Conservation (phyloP, 1,140 invertebrate genomes). For the Cherax quadricarinatus region DNA sequence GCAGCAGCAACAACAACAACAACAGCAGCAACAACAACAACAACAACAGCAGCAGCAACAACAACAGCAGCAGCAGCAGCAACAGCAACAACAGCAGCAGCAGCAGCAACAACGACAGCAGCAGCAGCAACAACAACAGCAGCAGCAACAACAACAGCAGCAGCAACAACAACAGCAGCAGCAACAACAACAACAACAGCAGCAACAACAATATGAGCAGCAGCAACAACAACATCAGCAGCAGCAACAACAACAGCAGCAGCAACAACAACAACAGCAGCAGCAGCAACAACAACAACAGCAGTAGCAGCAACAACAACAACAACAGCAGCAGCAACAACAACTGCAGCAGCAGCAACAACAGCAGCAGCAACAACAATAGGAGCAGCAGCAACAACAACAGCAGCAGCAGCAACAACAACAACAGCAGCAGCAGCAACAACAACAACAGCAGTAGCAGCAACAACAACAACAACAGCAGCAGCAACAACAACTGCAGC, state of each 20-base stretch:
- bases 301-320: neutral
- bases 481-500: no score
- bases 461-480: no score
- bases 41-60: constrained; percentile 9
- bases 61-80: constrained; percentile 8
- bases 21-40: neutral
- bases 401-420: no score
- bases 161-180: constrained; percentile 4
- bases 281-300: constrained; percentile 9
- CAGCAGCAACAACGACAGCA: constrained; percentile 10
- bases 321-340: constrained; percentile 10
- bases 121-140: constrained; percentile 10
- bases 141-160: constrained; percentile 9
- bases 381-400: no score
- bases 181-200: neutral
- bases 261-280: constrained; percentile 9
- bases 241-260: neutral
- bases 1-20: neutral
- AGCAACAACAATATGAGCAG: no score
- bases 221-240: no score
- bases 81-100: neutral
- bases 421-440: no score
- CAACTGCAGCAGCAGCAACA: no score
- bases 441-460: no score
- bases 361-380: no score